Evolutionary conservation across 2,113 vertebrate genomes (phyloP).

Genomic region (Pithys albifrons): DNA sequence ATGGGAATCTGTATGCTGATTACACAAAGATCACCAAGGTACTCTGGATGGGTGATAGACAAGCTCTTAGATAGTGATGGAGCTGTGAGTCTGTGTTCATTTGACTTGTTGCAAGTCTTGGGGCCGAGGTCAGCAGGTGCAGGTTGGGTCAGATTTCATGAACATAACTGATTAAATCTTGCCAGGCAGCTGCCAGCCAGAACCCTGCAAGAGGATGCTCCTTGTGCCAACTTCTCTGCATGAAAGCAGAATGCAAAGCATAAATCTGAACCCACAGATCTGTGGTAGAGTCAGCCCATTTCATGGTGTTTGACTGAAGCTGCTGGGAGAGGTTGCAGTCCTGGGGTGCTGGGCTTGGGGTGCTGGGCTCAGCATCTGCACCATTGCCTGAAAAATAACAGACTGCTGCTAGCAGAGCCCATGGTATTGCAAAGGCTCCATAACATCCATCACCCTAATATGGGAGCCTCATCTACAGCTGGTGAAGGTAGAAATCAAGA

Average conservation of each 20-base stretch:
- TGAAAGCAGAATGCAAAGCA: not conserved
- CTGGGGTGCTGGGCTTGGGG: not conserved
- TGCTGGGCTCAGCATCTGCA: not conserved
- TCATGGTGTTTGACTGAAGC: not conserved
- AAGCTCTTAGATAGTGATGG: not conserved
- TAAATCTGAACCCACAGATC: not conserved
- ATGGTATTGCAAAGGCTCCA: not conserved
- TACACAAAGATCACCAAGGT: not conserved
- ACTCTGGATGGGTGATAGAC: not conserved
- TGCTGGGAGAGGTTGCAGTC: not conserved
- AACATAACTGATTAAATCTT: slow-evolving; percentile 7
- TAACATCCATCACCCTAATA: not conserved
- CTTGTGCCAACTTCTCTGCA: not conserved
- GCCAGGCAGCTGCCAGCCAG: not conserved
- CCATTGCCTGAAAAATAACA: not conserved
- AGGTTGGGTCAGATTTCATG: not conserved
- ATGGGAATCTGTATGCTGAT: not conserved
- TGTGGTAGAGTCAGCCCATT: not conserved
- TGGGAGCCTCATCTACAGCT: not conserved
- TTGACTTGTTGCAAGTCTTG: not conserved
- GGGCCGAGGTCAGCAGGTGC: slow-evolving; percentile 18
- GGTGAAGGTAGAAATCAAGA: not conserved
- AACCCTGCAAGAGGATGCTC: not conserved
- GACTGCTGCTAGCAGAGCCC: not conserved
- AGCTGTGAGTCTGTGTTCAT: rapidly evolving